Evolutionary conservation across 1,140 invertebrate genomes (phyloP).

Genomic region (Plodia interpunctella): DNA sequence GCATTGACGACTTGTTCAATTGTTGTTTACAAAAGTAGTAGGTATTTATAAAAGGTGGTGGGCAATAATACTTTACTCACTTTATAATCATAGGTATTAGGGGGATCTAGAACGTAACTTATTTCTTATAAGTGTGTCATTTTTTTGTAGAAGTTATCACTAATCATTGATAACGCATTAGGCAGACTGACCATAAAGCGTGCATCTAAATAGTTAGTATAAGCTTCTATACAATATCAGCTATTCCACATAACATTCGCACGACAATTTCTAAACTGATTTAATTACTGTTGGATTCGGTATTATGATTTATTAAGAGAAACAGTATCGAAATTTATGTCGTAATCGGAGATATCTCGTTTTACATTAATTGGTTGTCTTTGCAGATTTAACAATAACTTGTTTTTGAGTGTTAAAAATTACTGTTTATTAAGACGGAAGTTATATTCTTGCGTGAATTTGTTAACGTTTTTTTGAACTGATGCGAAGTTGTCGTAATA

Average conservation of each 20-base stretch:
- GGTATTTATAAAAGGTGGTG: no score
- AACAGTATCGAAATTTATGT: constrained; percentile 44
- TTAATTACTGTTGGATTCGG: constrained; percentile 18
- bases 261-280: constrained; percentile 13
- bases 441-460: constrained; percentile 1
- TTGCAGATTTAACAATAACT: constrained; percentile 44
- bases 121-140: no score
- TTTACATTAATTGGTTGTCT: constrained; percentile 44
- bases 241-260: not conserved
- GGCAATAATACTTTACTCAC: no score
- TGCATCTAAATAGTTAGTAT: not conserved
- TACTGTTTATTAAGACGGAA: constrained; percentile 29
- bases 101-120: no score
- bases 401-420: constrained; percentile 33
- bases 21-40: no score
- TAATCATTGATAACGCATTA: no score
- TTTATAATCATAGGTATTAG: no score
- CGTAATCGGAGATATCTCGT: constrained; percentile 41
- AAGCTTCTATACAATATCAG: not conserved
- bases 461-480: not conserved
- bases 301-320: constrained; percentile 38
- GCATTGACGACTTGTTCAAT: no score
- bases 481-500: not conserved
- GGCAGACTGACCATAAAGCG: not conserved
- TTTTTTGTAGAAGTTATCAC: no score